Percentiles rank a stretch among this genome's conserved stretches.
Evolutionary conservation across 2,113 vertebrate species (phyloP).

Genomic region (Dicaeum eximium): DNA sequence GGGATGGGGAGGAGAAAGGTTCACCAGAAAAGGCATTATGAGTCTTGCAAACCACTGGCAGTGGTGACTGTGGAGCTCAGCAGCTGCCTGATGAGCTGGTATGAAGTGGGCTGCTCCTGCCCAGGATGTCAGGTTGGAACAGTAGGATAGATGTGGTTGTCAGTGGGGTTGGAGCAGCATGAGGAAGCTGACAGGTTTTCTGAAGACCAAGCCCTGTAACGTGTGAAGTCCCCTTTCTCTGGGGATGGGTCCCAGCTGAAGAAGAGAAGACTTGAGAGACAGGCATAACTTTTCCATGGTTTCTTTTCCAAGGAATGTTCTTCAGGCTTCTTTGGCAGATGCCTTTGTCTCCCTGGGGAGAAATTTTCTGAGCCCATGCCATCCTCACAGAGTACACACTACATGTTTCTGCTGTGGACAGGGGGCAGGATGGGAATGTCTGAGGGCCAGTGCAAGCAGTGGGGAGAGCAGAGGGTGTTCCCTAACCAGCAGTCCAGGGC

Average conservation of each 20-base stretch:
- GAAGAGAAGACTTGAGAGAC: neutral
- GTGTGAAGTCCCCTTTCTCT: neutral
- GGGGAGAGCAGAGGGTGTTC: neutral
- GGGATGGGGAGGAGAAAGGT: neutral
- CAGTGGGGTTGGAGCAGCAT: neutral
- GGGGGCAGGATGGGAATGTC: neutral
- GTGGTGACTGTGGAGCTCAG: neutral
- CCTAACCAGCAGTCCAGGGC: neutral
- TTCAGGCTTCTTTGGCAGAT: neutral
- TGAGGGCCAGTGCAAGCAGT: neutral
- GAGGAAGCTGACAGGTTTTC: neutral
- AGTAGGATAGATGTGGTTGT: neutral
- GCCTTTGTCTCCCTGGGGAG: neutral
- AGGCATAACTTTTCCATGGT: neutral
- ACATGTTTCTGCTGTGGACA: neutral
- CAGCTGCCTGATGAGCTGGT: accelerated
- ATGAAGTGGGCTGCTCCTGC: neutral
- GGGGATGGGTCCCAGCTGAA: neutral
- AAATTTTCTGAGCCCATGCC: neutral
- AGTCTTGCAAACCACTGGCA: neutral
- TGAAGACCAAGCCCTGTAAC: neutral
- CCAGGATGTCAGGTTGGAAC: neutral
- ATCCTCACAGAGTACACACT: neutral
- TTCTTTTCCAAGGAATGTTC: neutral
- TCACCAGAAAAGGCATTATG: accelerated